Evolutionary conservation across 2,888 invertebrate species (phyloP), one percentile per base, ranked within the genome.

Genomic region (Lasioglossum oenotherae): DNA sequence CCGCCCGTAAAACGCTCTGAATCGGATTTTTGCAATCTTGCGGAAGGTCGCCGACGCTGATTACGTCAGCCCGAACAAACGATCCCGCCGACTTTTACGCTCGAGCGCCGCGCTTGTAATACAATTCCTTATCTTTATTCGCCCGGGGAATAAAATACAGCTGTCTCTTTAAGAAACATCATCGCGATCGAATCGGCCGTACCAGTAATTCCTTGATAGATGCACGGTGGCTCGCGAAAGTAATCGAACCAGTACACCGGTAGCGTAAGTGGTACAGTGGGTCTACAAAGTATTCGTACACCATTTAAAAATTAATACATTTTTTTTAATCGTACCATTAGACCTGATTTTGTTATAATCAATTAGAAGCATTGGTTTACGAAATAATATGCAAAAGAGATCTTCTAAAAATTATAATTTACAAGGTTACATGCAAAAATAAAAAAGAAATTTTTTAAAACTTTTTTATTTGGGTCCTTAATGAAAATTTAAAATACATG

Each of bases 11-110:
- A 74, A 69, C 74, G 81, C 69, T 69, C 81, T 60, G 74, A 82
- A 81, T 75, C 35, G 82, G 67, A 82, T 82, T 82, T 75, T 60
- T 71, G 82, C 81, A 74, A 82, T 82, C 74, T 69, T 23, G 69
- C 67, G 82, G 82, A 82, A 80, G 82, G 82, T 82, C 82, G 35
- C 53, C 44, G 46, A n/a, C 35, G 44, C 23, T 44, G 44, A 46
- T 81, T 81, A 74, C 81, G 82, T 74, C 82, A 60, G 23, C 44
- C 1, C 69, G 81, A 69, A 74, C 31, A 67, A 82, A 74, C 82
- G 82, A 49, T 49, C 49, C 49, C 53, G 73, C 35, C 44, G 27
- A 35, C 73, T 74, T 74, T 74, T 44, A 72, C 72, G 72, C 72
- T 27, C 31, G 44, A 5, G 12, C 49, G 16, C 23, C 49, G 73